Conservation (phyloP, 30 jellyfish, hydroid and myxozoan genomes). For the Aurelia aurita region DNA sequence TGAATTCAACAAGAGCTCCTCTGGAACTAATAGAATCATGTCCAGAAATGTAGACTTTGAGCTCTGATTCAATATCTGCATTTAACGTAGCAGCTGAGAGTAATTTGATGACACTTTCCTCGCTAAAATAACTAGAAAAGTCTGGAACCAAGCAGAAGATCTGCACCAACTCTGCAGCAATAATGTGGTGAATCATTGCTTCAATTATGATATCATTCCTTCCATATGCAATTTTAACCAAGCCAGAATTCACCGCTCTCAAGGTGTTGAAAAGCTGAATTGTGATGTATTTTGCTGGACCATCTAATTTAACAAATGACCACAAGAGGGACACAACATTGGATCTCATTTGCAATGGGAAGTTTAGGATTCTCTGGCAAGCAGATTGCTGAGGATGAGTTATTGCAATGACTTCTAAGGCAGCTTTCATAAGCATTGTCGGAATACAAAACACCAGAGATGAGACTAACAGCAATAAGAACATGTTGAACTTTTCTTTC, state of each 20-base stretch:
- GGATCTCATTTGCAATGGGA: constrained; percentile 49
- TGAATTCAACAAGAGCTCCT: constrained; percentile 17
- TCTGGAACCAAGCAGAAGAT: constrained; percentile 51
- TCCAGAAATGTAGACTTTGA: background rate
- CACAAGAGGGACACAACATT: constrained; percentile 21
- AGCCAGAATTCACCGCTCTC: constrained; percentile 3
- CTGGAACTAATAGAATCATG: background rate
- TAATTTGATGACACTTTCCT: constrained; percentile 23
- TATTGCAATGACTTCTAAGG: constrained; percentile 26
- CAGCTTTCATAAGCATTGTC: constrained; percentile 13
- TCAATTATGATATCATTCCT: constrained; percentile 22
- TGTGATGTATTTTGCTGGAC: constrained; percentile 11
- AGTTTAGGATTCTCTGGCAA: constrained; percentile 19
- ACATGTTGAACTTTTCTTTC: constrained; percentile 33
- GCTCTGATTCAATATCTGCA: constrained; percentile 6
- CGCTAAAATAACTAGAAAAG: constrained; percentile 13
- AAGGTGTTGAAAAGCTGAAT: constrained; percentile 17
- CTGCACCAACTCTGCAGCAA: constrained; percentile 58
- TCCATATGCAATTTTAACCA: constrained; percentile 61
- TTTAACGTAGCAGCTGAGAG: constrained; percentile 48
- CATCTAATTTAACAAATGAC: constrained; percentile 28
- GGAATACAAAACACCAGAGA: constrained; percentile 50
- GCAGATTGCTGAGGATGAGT: background rate
- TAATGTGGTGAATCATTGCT: constrained; percentile 21
- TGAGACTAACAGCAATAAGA: constrained; percentile 26